These are phyloP conservation scores for Acholoe squamosa DNA, from an alignment of 2,888 invertebrate species.

Conservation along the genomic window DNA sequence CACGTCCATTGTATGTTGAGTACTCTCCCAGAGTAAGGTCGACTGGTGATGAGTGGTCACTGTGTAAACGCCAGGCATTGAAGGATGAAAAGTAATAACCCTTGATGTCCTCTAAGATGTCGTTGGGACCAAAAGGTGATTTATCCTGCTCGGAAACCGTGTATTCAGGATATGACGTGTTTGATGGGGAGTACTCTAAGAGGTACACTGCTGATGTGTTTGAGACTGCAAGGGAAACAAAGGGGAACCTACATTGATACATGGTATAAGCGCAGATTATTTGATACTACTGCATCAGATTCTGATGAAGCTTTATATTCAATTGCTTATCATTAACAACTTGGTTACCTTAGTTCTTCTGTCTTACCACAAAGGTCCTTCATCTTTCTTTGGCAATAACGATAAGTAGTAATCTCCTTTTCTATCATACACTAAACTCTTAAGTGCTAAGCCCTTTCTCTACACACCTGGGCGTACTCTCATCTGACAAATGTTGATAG, in stretches of 20 bases:
- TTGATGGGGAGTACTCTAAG: background rate
- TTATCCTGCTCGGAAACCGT: background rate
- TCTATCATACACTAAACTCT: too few relatives aligned
- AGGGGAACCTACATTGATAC: too few relatives aligned
- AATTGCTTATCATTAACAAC: too few relatives aligned
- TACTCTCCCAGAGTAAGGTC: constrained; percentile 42
- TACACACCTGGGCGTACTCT: constrained; percentile 24
- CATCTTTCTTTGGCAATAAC: too few relatives aligned
- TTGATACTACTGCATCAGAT: too few relatives aligned
- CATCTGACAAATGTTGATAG: background rate
- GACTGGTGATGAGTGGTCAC: background rate
- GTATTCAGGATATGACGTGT: background rate
- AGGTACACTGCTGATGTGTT: background rate
- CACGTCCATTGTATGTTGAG: constrained; percentile 3
- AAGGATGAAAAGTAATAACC: background rate
- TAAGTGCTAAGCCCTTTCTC: too few relatives aligned
- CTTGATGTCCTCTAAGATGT: background rate
- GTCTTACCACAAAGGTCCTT: too few relatives aligned
- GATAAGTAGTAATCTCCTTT: too few relatives aligned
- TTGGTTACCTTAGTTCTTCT: too few relatives aligned
- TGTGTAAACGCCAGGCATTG: background rate
- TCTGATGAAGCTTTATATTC: too few relatives aligned
- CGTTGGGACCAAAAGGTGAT: background rate
- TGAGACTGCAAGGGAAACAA: too few relatives aligned
- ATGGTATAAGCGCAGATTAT: too few relatives aligned